Percentiles rank a stretch among this genome's conserved stretches.
Evolutionary conservation across 2,888 invertebrate genomes (phyloP).

Genomic region (Cinara cedri): DNA sequence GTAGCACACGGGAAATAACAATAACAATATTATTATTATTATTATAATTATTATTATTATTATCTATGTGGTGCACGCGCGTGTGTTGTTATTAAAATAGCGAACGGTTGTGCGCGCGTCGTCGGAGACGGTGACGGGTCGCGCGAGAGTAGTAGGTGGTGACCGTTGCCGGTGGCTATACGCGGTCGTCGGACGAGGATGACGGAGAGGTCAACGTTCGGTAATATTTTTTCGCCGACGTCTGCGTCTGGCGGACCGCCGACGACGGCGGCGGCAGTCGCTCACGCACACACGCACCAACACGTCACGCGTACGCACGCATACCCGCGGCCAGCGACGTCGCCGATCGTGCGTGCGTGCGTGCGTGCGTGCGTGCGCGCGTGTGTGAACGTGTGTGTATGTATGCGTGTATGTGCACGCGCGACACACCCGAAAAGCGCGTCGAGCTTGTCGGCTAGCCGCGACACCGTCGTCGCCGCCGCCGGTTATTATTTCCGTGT

Average conservation of each 20-base stretch:
- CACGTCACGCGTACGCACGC: background rate
- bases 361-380: background rate
- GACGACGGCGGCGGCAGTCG: background rate
- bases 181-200: slow-evolving; percentile 6
- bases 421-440: slow-evolving; percentile 18
- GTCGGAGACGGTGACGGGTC: no score
- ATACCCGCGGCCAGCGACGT: no score
- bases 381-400: background rate
- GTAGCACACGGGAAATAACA: background rate
- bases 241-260: slow-evolving; percentile 46
- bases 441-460: no score
- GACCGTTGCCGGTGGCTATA: background rate
- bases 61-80: no score
- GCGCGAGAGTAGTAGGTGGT: background rate
- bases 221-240: slow-evolving; percentile 54
- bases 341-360: background rate
- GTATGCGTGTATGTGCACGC: background rate
- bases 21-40: background rate
- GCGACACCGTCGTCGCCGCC: background rate
- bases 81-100: no score
- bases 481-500: background rate
- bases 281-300: background rate
- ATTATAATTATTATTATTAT: no score
- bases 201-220: slow-evolving; percentile 51
- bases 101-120: background rate